Percentiles rank a stretch among this genome's conserved stretches.
phyloP scores from a whole-genome alignment of 1,140 invertebrate species.

The Saccostrea echinata region DNA sequence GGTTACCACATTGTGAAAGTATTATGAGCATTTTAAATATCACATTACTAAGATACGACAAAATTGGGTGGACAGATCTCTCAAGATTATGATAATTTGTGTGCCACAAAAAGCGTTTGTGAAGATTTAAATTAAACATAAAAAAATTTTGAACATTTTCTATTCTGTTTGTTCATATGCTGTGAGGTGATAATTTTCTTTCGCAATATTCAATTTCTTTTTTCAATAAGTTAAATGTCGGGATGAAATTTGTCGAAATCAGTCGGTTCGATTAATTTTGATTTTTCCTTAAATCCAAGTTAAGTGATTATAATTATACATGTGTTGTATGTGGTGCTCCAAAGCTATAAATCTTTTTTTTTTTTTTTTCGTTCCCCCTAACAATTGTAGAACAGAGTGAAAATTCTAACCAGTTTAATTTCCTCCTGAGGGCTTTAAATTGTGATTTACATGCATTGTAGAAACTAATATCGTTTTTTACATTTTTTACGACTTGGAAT shows the following conservation, averaged over 20 bases:
- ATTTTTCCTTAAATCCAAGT: background rate
- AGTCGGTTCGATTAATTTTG: background rate
- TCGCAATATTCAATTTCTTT: background rate
- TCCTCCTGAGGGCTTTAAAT: background rate
- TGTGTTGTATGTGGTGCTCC: background rate
- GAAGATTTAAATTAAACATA: background rate
- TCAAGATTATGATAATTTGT: background rate
- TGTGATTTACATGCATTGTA: background rate
- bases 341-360: conserved; percentile 13
- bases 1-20: background rate
- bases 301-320: background rate
- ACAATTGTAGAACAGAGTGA: background rate
- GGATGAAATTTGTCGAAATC: background rate
- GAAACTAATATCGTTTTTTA: background rate
- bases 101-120: background rate
- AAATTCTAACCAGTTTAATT: background rate
- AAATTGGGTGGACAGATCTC: background rate
- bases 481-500: background rate
- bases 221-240: background rate
- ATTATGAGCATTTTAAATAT: background rate
- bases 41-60: background rate
- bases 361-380: background rate
- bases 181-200: background rate
- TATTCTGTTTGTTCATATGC: background rate
- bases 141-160: background rate